phyloP scores from a whole-genome alignment of 2,797 vertebrate genomes.

The Anabacerthia variegaticeps region DNA sequence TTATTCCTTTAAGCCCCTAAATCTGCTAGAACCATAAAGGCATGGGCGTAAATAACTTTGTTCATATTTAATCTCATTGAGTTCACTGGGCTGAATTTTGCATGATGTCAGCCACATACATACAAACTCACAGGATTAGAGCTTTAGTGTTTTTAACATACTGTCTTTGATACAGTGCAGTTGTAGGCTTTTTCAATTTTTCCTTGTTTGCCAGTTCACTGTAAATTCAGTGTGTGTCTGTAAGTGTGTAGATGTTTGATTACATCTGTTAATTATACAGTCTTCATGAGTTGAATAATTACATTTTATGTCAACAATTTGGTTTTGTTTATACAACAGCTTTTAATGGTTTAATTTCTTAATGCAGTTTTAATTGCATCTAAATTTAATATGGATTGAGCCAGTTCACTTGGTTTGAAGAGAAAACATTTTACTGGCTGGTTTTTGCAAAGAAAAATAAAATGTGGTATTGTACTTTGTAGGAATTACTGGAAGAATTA shows the following conservation, averaged over 20 bases:
- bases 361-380: conserved; percentile 37
- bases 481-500: background rate
- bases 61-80: background rate
- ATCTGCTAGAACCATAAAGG: background rate
- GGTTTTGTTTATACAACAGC: conserved; percentile 56
- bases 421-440: background rate
- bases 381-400: conserved; percentile 47
- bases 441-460: background rate
- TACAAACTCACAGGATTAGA: background rate
- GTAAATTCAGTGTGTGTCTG: conserved; percentile 13
- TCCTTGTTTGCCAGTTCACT: conserved; percentile 4
- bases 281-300: conserved; percentile 26
- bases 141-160: background rate
- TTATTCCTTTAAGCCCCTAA: background rate
- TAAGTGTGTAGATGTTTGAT: conserved; percentile 50
- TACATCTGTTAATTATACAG: conserved; percentile 49
- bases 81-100: background rate
- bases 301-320: conserved; percentile 29
- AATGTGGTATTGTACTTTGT: background rate
- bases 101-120: background rate
- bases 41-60: background rate
- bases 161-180: background rate
- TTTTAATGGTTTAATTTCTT: conserved; percentile 52
- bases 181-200: background rate
- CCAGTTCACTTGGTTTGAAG: conserved; percentile 48